Percentiles rank a stretch among this genome's conserved stretches.
Conservation (phyloP, 1,140 invertebrate species). For the Pseudobourletiella spinata region DNA sequence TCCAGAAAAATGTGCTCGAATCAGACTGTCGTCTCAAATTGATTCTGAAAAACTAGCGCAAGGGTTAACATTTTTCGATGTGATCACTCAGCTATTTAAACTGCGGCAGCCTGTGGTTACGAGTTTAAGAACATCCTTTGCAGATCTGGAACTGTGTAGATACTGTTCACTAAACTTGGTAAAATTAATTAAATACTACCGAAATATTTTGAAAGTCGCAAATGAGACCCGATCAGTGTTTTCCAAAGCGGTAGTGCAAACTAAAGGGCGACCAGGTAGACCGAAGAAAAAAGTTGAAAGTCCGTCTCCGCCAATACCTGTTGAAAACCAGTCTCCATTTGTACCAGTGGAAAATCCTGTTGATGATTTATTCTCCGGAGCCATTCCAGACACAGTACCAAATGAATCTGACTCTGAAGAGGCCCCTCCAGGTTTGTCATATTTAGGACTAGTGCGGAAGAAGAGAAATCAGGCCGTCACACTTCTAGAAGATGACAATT, state of each 20-base stretch:
- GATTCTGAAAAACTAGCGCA: background rate
- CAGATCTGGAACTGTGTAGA: background rate
- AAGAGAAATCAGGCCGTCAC: background rate
- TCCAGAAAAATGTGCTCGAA: background rate
- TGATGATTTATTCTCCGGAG: too few relatives aligned
- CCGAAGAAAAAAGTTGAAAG: too few relatives aligned
- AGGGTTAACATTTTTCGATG: background rate
- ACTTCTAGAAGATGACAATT: too few relatives aligned
- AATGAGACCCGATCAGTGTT: background rate
- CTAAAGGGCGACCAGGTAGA: background rate
- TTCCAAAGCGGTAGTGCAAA: background rate
- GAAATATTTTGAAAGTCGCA: background rate
- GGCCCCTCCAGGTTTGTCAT: background rate
- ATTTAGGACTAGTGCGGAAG: background rate
- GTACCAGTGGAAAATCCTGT: too few relatives aligned
- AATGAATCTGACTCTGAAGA: too few relatives aligned
- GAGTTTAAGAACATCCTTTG: background rate
- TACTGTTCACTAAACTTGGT: background rate
- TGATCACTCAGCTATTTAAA: background rate
- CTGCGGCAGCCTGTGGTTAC: background rate
- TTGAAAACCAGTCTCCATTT: too few relatives aligned
- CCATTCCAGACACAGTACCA: too few relatives aligned
- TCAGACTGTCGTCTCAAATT: background rate
- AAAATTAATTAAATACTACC: background rate
- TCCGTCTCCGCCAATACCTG: too few relatives aligned